Conservation (phyloP, 1,140 invertebrate genomes). For the Pachypeltis micranthus region DNA sequence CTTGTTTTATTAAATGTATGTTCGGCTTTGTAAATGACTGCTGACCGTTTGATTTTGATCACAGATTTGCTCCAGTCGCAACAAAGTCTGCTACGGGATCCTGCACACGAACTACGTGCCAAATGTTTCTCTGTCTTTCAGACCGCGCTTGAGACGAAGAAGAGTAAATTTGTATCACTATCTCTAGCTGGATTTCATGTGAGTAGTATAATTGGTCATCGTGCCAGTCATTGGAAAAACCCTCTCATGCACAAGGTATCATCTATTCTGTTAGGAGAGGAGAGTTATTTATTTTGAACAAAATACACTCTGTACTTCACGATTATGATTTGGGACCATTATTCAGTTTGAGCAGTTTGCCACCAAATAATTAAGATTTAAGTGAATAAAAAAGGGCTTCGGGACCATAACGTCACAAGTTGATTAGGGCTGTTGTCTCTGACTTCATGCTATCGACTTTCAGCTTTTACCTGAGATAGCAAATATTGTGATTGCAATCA, state of each 20-base stretch:
- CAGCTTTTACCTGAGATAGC: no score
- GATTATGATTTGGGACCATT: not conserved
- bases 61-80: conserved; percentile 70
- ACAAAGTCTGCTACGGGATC: conserved; percentile 60
- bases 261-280: no score
- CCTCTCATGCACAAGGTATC: no score
- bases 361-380: not conserved
- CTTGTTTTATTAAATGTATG: conserved; percentile 15
- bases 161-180: conserved; percentile 66
- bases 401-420: no score
- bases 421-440: no score
- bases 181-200: conserved; percentile 77
- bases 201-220: conserved; percentile 29
- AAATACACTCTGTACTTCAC: not conserved
- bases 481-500: no score
- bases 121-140: conserved; percentile 72
- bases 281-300: not conserved
- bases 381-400: not conserved
- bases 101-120: conserved; percentile 68
- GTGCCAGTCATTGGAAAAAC: no score
- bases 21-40: not conserved
- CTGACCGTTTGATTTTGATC: conserved; percentile 26
- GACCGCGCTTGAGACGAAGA: conserved; percentile 73
- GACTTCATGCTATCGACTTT: no score
- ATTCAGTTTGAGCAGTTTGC: not conserved